Percentiles rank a stretch among this genome's conserved stretches.
Conservation (phyloP, 1,140 invertebrate species). For the Lasioglossum baleicum region DNA sequence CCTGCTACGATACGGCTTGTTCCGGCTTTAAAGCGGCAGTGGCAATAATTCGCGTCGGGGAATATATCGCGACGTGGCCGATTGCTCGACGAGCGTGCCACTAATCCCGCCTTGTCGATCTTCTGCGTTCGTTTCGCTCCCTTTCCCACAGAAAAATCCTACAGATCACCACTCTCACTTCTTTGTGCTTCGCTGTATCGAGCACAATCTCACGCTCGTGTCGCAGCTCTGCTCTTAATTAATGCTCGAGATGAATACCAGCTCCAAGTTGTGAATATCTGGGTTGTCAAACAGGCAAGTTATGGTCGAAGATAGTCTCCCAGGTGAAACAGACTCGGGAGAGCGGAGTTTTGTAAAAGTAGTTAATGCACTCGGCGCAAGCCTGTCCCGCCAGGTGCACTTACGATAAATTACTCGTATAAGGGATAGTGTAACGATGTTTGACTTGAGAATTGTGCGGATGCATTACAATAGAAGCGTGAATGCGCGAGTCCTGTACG, state of each 20-base stretch:
- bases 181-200: too few species aligned
- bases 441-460: neutral
- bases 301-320: neutral
- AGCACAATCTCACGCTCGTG: too few species aligned
- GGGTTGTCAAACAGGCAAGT: neutral
- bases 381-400: neutral
- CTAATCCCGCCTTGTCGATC: conserved; percentile 41
- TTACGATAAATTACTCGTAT: conserved; percentile 22
- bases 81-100: conserved; percentile 20
- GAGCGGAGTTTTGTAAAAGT: neutral
- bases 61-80: conserved; percentile 40
- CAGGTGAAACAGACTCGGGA: neutral
- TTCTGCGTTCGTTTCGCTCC: neutral
- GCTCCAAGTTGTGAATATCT: too few species aligned
- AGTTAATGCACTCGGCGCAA: neutral
- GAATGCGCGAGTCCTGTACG: neutral
- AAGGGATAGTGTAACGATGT: conserved; percentile 5
- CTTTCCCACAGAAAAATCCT: neutral
- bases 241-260: too few species aligned
- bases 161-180: neutral
- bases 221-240: too few species aligned
- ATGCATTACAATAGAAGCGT: neutral
- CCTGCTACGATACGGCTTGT: conserved; percentile 38
- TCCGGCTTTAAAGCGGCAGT: conserved; percentile 23
- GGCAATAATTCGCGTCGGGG: conserved; percentile 36